Evolutionary conservation across 1,140 invertebrate genomes (phyloP), one percentile per base, ranked within the genome.

Genomic region (Meteorus sp.): DNA sequence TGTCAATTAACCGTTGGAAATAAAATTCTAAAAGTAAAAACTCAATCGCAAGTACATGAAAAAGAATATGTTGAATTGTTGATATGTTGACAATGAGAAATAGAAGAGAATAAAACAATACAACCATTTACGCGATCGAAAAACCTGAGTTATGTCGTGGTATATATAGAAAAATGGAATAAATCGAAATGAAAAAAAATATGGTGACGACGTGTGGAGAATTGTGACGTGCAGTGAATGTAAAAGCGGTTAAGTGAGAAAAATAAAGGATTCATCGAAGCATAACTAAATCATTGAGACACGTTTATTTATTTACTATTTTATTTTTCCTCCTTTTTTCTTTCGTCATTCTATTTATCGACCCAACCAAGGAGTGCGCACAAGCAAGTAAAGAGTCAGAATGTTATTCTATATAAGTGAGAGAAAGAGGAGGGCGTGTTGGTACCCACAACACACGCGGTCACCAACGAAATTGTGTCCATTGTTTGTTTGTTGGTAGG

Each of bases 251-350:
- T 9, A 31, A 27, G 35, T 37, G 13, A 41, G 5, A 43, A 58
- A 55, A 56, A 55, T 54, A 63, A 63, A 59, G 29, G 57, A 53
- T n/a, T 22, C 57, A 59, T 20, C 37, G 61, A 63, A 29, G 61
- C 47, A 56, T 54, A 27, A 59, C 25, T 56, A 35, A 59, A 53
- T 63, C 56, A 53, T 33, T 39, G 45, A 31, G 61, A 63, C 61
- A 45, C 55, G 53, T 60, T 39, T 33, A 13, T 25, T 13, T 43
- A n/a, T 55, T 53, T 50, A 6, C 15, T 47, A 23, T 27, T 52
- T 50, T 55, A 9, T 39, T 8, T 23, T 13, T 48, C n/a, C n/a
- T n/a, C n/a, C n/a, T n/a, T n/a, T n/a, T n/a, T n/a, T n/a, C n/a
- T n/a, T n/a, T n/a, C n/a, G n/a, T n/a, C n/a, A n/a, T n/a, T n/a